Evolutionary conservation across 1,140 invertebrate genomes (phyloP), one percentile per base, ranked within the genome.

Genomic region (Pseudomyrmex concolor): DNA sequence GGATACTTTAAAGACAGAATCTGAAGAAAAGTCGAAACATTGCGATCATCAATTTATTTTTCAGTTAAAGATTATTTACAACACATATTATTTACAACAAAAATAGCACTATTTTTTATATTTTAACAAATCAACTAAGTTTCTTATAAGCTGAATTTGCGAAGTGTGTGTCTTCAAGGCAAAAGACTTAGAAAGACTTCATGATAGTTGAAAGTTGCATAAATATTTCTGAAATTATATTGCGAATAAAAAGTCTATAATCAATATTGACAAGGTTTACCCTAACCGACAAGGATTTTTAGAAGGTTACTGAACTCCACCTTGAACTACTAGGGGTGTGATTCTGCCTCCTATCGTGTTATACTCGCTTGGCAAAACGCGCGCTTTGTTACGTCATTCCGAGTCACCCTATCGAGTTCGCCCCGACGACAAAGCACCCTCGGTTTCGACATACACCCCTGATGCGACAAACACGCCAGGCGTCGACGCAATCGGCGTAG

Each of bases 331-430:
- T 72, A 73, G 54, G 87, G 87, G 84, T 86, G 84, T 86, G 81
- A 81, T 50, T 68, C 0, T 22, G 74, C 45, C 70, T 59, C 70
- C n/a, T 63, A n/a, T 55, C 9, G 13, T 7, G 1, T 10, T 17
- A 85, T 93, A 86, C 81, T 91, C 51, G 74, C 92, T 92, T 92
- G 88, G 68, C 88, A 92, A 90, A 92, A 91, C 91, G 91, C 92
- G 92, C 92, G 92, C 92, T 93, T 91, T 88, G 89, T 94, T 93
- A 92, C 92, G 92, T 94, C 93, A 92, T 84, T 82, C 84, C 81
- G 83, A 86, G 86, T 60, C 87, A 89, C 87, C 90, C 84, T 91
- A 77, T 90, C 74, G 86, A 91, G 81, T 83, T 63, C 60, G 22
- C 48, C 71, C 55, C 68, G 34, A 62, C 60, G 57, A 12, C 72